Evolutionary conservation across 2,113 vertebrate genomes (phyloP).

Genomic region (Gambusia holbrooki): DNA sequence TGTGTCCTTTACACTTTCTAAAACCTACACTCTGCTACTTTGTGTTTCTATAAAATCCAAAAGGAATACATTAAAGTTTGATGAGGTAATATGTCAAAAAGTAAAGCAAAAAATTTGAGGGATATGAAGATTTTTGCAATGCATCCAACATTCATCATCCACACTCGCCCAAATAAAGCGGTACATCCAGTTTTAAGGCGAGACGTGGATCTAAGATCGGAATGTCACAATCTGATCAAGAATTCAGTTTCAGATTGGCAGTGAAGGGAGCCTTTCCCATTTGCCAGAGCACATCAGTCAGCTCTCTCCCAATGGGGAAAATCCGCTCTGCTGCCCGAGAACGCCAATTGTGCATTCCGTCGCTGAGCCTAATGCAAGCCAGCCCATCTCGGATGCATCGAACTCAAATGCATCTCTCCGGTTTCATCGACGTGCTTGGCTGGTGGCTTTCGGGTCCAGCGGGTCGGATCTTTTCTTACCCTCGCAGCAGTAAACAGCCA

Average conservation of each 20-base stretch:
- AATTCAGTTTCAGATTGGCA: constrained; percentile 46
- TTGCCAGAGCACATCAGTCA: constrained; percentile 58
- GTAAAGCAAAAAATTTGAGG: too few relatives aligned
- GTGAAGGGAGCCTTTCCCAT: constrained; percentile 28
- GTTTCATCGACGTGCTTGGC: constrained; percentile 47
- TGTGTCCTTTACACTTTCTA: too few relatives aligned
- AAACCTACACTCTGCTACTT: too few relatives aligned
- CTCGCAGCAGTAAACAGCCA: constrained; percentile 15
- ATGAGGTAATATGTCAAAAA: too few relatives aligned
- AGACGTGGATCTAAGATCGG: constrained; percentile 21
- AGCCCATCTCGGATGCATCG: constrained; percentile 37
- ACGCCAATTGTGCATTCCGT: constrained; percentile 60
- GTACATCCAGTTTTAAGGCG: constrained; percentile 38
- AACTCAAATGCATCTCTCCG: constrained; percentile 45
- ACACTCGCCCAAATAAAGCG: constrained; percentile 28
- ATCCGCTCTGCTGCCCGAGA: constrained; percentile 51
- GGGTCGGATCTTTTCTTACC: constrained; percentile 13
- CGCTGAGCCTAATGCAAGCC: constrained; percentile 48
- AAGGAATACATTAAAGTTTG: too few relatives aligned
- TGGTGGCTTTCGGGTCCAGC: constrained; percentile 17
- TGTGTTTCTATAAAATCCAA: too few relatives aligned
- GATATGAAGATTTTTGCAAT: background rate
- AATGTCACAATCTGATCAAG: constrained; percentile 47
- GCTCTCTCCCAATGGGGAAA: constrained; percentile 36
- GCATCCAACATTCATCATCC: background rate